phyloP scores from a whole-genome alignment of 2,888 invertebrate genomes.

The Scotopteryx bipunctaria region DNA sequence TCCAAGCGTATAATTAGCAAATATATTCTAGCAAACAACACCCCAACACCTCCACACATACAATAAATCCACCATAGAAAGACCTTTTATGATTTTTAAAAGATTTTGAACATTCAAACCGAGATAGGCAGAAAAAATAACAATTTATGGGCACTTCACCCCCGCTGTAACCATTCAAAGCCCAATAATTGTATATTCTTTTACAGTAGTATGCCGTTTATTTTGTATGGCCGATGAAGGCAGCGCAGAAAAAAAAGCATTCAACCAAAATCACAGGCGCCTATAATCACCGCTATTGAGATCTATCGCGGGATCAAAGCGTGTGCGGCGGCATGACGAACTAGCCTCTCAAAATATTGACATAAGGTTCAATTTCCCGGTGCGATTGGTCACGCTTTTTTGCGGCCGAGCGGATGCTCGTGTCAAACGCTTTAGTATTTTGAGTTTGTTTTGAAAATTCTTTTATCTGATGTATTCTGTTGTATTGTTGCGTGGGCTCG shows the following conservation, averaged over 20 bases:
- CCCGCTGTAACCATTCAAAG: conserved; percentile 83
- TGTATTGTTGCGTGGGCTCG: conserved; percentile 74
- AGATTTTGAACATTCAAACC: conserved; percentile 67
- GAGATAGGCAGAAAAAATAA: conserved; percentile 63
- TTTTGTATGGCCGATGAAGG: conserved; percentile 78
- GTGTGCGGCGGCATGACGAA: conserved; percentile 65
- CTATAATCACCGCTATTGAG: conserved; percentile 84
- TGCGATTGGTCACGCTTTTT: conserved; percentile 72
- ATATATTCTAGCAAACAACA: conserved; percentile 55
- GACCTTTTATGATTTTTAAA: conserved; percentile 76
- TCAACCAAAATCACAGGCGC: conserved; percentile 83
- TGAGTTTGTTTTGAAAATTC: conserved; percentile 84
- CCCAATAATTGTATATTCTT: conserved; percentile 83
- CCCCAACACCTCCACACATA: conserved; percentile 65
- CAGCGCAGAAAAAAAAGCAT: conserved; percentile 73
- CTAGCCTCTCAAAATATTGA: conserved; percentile 68
- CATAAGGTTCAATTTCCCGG: conserved; percentile 66
- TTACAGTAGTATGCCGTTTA: conserved; percentile 82
- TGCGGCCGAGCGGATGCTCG: conserved; percentile 80
- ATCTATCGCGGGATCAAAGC: conserved; percentile 82
- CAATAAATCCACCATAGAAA: conserved; percentile 67
- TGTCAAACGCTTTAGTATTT: conserved; percentile 83
- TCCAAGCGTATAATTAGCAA: conserved; percentile 71
- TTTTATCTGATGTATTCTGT: conserved; percentile 83
- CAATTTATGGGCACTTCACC: conserved; percentile 82